phyloP scores from a whole-genome alignment of 2,797 vertebrate genomes.

The Danio jaintianensis region DNA sequence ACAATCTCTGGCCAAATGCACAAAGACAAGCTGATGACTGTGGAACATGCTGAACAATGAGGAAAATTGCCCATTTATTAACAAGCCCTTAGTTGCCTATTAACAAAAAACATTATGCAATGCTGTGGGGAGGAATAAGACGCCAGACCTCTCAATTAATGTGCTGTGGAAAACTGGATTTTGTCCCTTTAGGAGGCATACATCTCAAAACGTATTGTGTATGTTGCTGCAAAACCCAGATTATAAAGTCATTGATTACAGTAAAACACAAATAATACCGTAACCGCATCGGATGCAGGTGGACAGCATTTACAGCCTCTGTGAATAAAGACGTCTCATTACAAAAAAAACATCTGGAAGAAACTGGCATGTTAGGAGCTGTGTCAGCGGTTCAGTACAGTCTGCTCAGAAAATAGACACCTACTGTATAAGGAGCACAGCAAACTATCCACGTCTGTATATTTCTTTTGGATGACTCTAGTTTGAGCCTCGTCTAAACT shows the following conservation, averaged over 20 bases:
- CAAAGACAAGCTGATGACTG: conserved; percentile 16
- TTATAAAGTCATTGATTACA: neutral
- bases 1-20: conserved; percentile 11
- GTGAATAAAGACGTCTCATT: conserved; percentile 34
- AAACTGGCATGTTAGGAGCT: conserved; percentile 20
- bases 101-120: conserved; percentile 16
- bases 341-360: conserved; percentile 9
- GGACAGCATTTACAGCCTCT: neutral
- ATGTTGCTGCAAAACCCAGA: neutral
- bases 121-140: conserved; percentile 32
- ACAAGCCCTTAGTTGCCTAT: conserved; percentile 6
- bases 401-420: conserved; percentile 49
- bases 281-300: conserved; percentile 9
- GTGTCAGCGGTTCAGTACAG: conserved; percentile 37
- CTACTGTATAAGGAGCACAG: conserved; percentile 46
- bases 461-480: conserved; percentile 51
- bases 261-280: neutral
- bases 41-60: conserved; percentile 18
- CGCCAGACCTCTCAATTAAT: conserved; percentile 25
- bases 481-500: conserved; percentile 58
- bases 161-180: conserved; percentile 35
- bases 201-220: neutral
- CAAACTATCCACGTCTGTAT: conserved; percentile 44
- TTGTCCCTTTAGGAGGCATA: conserved; percentile 14
- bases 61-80: conserved; percentile 14